Base-by-base conservation (phyloP, 2,888 invertebrate species). In the Tiphia femorata region DNA sequence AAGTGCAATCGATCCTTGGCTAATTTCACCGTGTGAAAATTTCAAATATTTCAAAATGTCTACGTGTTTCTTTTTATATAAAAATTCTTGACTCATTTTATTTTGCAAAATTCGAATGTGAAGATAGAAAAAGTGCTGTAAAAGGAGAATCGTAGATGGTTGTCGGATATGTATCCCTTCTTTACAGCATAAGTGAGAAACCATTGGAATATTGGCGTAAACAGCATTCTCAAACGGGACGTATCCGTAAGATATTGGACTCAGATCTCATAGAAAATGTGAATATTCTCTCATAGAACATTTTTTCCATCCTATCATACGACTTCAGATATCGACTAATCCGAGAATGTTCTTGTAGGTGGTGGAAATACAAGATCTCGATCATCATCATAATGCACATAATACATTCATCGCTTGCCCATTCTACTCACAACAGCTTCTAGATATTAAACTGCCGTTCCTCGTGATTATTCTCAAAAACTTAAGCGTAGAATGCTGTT, bases 391-490 rank as follows among this genome's bases (percentile, higher is more conserved):
- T n/a, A 96, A 96, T 87, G 95, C 95, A 64, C 94, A 94, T 84
- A 97, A 96, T 8, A 95, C 96, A 8, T 96, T 91, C 79, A 95
- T 97, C 68, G 93, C 94, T 33, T 97, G 97, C 81, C 97, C 97
- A 23, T 91, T 94, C 21, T 95, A 96, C 84, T 92, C 95, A 2
- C 90, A 92, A 77, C 94, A 95, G 84, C 93, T 94, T 1, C 87
- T 98, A 12, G 95, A 96, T 30, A 95, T 97, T 74, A 95, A 95
- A 84, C 85, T 98, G 70, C 96, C 97, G 0, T 94, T 93, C 85
- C 87, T 98, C 75, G 95, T 97, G 56, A 93, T 97, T 91, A 93
- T 97, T 54, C 93, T 97, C 53, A 98, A 97, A 85, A 97, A 97
- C 85, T 87, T 96, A 74, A 96, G 96, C 83, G 93, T 95, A 80